Evolutionary conservation across 2,113 vertebrate genomes (phyloP), one percentile per base, ranked within the genome.

Genomic region (Alligator sinensis): DNA sequence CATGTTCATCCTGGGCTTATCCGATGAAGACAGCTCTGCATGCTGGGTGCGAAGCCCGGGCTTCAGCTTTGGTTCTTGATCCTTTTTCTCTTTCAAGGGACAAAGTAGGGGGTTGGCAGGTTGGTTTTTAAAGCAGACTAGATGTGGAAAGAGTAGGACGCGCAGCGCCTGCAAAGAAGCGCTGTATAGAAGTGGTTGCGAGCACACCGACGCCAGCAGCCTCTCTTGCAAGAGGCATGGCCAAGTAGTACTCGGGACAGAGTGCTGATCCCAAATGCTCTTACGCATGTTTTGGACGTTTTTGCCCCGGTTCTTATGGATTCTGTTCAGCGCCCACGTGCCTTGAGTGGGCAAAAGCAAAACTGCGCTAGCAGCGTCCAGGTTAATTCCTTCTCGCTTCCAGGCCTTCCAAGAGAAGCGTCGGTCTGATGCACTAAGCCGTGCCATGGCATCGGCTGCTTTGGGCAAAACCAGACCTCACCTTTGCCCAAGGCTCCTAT

Each of bases 31-130:
- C 28, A 61, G 60, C 38, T 38, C 61, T 74, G 78, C 57, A n/a
- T 13, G 1, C 16, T n/a, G 18, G 27, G 54, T 47, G 28, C 30
- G 82, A 11, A 34, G 55, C 0, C 1, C 28, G 74, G 79, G 25
- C 82, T 47, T 54, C n/a, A 2, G 0, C 9, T 54, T 86, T 17
- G 10, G 5, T 81, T 12, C 70, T 30, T 17, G 30, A 47, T 11
- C 64, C 9, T 6, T 68, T 15, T 66, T 38, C 47, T 9, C 47
- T 47, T 47, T 47, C 7, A 47, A 34, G 58, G 1, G 63, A 64
- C 82, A 34, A 9, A 59, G 64, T 57, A 70, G 1, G 58, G 9
- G 47, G 17, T 54, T 66, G 9, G 17, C 30, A 19, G 15, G 21
- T 34, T 57, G 9, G 27, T 60, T 78, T 58, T 34, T 78, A 60